Evolutionary conservation across 2,113 vertebrate species (phyloP).

Genomic region (Diadophis punctatus): DNA sequence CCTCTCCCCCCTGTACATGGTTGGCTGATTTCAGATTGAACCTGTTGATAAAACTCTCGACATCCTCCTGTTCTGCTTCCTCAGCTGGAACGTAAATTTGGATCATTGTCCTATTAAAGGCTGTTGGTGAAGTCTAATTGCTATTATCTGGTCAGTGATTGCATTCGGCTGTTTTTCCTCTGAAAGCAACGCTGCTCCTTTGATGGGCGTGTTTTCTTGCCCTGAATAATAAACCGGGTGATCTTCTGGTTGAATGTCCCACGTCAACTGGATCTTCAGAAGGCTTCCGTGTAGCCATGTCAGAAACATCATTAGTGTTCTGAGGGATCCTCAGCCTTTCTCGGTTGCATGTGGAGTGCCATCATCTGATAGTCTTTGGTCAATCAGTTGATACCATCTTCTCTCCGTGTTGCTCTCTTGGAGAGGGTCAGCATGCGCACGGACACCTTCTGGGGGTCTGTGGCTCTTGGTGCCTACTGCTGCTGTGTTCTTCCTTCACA

Average conservation of each 20-base stretch:
- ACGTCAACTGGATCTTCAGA: neutral
- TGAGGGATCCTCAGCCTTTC: neutral
- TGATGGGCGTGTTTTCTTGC: too few species aligned
- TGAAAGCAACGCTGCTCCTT: neutral
- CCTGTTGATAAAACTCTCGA: neutral
- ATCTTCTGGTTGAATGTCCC: neutral
- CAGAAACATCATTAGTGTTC: neutral
- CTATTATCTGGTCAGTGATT: neutral
- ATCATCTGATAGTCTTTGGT: too few species aligned
- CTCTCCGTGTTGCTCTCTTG: too few species aligned
- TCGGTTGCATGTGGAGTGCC: too few species aligned
- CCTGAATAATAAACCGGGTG: neutral
- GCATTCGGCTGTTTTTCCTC: neutral
- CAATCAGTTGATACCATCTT: too few species aligned
- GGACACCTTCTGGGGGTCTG: too few species aligned
- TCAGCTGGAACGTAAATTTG: neutral
- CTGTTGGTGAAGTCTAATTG: neutral
- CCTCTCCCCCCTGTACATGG: too few species aligned
- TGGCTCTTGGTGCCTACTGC: too few species aligned
- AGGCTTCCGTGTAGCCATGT: neutral
- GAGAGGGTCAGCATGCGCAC: too few species aligned
- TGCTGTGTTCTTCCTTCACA: too few species aligned
- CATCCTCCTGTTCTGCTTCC: neutral
- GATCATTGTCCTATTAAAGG: neutral
- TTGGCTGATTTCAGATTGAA: neutral